Evolutionary conservation across 2,797 vertebrate species (phyloP).

Genomic region (Otus scops): DNA sequence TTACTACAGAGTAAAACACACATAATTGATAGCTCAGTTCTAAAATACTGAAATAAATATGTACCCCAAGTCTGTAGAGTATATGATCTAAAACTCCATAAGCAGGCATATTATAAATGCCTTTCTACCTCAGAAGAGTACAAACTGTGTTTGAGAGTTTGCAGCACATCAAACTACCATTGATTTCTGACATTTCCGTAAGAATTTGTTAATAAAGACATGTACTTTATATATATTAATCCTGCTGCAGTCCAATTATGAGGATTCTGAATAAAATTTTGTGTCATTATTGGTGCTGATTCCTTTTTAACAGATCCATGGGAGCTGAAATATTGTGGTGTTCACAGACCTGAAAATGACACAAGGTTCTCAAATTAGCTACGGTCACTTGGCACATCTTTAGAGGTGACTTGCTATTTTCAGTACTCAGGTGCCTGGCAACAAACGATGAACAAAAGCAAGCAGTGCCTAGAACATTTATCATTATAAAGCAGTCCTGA

Average conservation of each 20-base stretch:
- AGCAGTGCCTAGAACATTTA: not conserved
- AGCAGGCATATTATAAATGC: not conserved
- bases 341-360: slow-evolving; percentile 7
- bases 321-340: not conserved
- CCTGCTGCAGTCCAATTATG: not conserved
- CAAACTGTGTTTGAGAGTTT: not conserved
- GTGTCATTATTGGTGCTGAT: not conserved
- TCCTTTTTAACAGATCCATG: not conserved
- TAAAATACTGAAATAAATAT: not conserved
- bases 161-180: not conserved
- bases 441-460: not conserved
- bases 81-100: not conserved
- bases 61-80: not conserved
- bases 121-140: not conserved
- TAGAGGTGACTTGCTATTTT: slow-evolving; percentile 25
- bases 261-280: not conserved
- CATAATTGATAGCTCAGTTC: not conserved
- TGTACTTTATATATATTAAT: not conserved
- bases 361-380: not conserved
- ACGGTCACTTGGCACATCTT: not conserved
- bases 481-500: slow-evolving; percentile 1
- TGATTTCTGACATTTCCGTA: not conserved
- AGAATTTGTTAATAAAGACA: not conserved
- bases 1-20: not conserved
- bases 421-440: not conserved